A percentile compares a stretch with the other conserved stretches of the same genome.
Evolutionary conservation across 2,888 invertebrate genomes (phyloP).

Genomic region (Pyralis farinalis): DNA sequence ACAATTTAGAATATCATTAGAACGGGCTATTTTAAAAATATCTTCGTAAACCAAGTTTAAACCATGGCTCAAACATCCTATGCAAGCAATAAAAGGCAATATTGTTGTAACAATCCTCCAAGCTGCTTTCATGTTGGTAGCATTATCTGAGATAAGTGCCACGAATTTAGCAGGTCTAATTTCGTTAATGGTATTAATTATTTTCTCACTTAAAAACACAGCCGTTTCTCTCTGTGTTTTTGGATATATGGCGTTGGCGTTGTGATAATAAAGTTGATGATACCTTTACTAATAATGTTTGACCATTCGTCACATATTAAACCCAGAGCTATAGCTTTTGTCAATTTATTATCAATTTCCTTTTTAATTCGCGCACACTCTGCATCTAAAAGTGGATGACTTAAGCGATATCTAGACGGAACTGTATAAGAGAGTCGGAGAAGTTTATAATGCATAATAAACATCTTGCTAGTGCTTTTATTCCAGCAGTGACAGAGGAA

Average conservation of each 20-base stretch:
- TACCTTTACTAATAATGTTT: background rate
- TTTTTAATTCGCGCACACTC: conserved; percentile 7
- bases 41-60: conserved; percentile 5
- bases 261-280: background rate
- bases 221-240: background rate
- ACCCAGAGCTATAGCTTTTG: background rate
- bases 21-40: conserved; percentile 2
- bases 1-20: background rate
- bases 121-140: conserved; percentile 4
- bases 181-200: background rate
- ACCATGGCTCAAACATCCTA: conserved; percentile 3
- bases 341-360: background rate
- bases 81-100: background rate
- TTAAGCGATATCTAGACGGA: conserved; percentile 3
- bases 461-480: conserved; percentile 6
- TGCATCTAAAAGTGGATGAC: conserved; percentile 7
- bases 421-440: conserved; percentile 4
- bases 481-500: conserved; percentile 5
- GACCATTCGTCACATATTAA: conserved; percentile 3
- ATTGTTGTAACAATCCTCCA: background rate
- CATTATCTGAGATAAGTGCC: conserved; percentile 3
- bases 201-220: background rate
- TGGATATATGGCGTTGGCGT: conserved; percentile 3
- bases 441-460: too few relatives aligned
- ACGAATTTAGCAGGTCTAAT: conserved; percentile 4